A percentile compares a stretch with the other conserved stretches of the same genome.
phyloP scores from a whole-genome alignment of 2,113 vertebrate genomes.

The Aleadryas rufinucha region DNA sequence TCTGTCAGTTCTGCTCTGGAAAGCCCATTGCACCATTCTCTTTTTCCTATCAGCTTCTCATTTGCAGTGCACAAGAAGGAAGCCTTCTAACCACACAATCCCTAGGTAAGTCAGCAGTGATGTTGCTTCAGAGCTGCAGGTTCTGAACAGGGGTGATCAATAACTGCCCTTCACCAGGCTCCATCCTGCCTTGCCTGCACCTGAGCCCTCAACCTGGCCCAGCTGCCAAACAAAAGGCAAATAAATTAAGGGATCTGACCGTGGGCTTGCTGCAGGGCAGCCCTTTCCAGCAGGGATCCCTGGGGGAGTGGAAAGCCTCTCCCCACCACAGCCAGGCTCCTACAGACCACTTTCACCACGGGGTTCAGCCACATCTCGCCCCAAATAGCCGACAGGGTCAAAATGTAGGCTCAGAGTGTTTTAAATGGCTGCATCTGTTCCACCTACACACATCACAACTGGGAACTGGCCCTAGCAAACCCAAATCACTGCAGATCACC shows the following conservation, averaged over 20 bases:
- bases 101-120: not conserved
- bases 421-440: not conserved
- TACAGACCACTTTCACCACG: not conserved
- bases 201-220: not conserved
- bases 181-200: not conserved
- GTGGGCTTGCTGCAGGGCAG: not conserved
- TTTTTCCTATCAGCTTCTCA: not conserved
- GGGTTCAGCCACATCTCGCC: not conserved
- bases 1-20: not conserved
- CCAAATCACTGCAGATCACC: not conserved
- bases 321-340: not conserved
- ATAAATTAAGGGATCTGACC: not conserved
- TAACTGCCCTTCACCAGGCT: not conserved
- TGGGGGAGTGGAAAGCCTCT: not conserved
- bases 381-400: not conserved
- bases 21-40: not conserved
- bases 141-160: not conserved
- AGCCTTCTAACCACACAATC: not conserved
- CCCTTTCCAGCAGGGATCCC: not conserved
- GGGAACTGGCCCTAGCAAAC: not conserved
- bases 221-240: not conserved
- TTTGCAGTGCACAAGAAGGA: not conserved
- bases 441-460: not conserved
- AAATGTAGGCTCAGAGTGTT: not conserved
- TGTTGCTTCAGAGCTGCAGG: not conserved